Base-by-base conservation (phyloP, 2,113 vertebrate genomes). In the Spilogale gracilis region DNA sequence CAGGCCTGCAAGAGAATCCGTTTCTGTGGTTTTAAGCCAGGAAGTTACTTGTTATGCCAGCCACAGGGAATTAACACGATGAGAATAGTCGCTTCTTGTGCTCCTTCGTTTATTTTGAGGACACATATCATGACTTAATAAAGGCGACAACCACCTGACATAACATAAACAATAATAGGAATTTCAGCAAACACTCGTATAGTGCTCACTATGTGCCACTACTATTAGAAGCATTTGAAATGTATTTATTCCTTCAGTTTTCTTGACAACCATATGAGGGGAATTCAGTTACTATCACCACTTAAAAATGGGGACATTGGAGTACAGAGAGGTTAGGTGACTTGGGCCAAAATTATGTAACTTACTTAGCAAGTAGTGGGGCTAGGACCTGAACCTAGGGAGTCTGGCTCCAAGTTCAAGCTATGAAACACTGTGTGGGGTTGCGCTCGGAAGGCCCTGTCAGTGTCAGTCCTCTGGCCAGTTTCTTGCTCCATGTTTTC, bases 11-110 rank as follows among this genome's bases (percentile, higher is more conserved):
- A 94, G 27, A 84, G 60, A 67, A 76, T 63, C 27, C 18, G 50
- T 56, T 90, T 83, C 38, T 93, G 58, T 81, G 81, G 60, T 92
- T 94, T 94, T 81, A 92, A 86, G 45, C 18, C 65, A 27, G 25
- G 54, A 61, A 38, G 48, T 73, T 18, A 60, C 87, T 86, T 90
- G 21, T 82, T 71, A 27, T 60, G 61, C 32, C 17, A 87, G 45
- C 60, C 65, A 89, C 20, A 48, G 20, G 52, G n/a, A 78, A 65
- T 71, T 38, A 87, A 61, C 74, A 43, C 17, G 78, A 6, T 88
- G 67, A 95, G 12, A 50, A 80, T n/a, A 63, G 71, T 91, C 60
- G 4, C 17, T 91, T 91, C 17, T 30, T 71, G 8, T 69, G 38
- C 45, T 84, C 13, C 14, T 88, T 88, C 14, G 6, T 84, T 79